Evolutionary conservation across 1,140 invertebrate species (phyloP).

Genomic region (Teleogryllus occipitalis): DNA sequence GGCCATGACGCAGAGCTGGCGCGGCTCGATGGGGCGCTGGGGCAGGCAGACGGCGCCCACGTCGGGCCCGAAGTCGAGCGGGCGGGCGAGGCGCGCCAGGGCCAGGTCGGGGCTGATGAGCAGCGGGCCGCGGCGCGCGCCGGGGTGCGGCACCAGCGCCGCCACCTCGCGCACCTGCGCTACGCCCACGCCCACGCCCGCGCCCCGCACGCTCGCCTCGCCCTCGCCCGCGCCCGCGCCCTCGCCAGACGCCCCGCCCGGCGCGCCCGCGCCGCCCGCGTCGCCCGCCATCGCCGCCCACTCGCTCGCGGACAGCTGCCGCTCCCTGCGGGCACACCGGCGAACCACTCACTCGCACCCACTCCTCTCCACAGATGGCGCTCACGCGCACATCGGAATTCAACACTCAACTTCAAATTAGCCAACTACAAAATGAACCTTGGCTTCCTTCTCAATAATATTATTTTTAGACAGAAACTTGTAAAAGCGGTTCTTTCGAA

Average conservation of each 20-base stretch:
- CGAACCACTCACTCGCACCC: background rate
- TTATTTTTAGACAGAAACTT: too few species aligned
- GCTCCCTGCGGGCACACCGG: background rate
- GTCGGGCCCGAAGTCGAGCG: slow-evolving; percentile 43
- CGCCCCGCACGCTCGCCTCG: background rate
- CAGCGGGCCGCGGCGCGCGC: slow-evolving; percentile 52
- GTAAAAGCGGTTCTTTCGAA: too few species aligned
- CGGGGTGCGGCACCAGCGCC: slow-evolving; percentile 46
- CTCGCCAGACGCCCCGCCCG: too few species aligned
- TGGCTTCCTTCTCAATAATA: too few species aligned
- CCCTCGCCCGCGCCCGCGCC: background rate
- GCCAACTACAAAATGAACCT: too few species aligned
- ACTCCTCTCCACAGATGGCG: too few species aligned
- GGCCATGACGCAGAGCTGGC: slow-evolving; percentile 49
- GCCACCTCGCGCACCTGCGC: slow-evolving; percentile 34
- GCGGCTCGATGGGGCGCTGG: slow-evolving; percentile 35
- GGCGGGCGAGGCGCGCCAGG: slow-evolving; percentile 43
- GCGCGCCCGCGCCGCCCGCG: too few species aligned
- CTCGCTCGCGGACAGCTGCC: background rate
- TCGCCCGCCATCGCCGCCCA: background rate
- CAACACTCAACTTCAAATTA: too few species aligned
- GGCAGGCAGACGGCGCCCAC: slow-evolving; percentile 49
- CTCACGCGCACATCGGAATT: too few species aligned
- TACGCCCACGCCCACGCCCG: slow-evolving; percentile 22
- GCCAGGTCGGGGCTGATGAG: slow-evolving; percentile 50